These are phyloP conservation scores for Syrrhaptes paradoxus DNA, from an alignment of 2,113 vertebrate genomes.

Conservation along the genomic window DNA sequence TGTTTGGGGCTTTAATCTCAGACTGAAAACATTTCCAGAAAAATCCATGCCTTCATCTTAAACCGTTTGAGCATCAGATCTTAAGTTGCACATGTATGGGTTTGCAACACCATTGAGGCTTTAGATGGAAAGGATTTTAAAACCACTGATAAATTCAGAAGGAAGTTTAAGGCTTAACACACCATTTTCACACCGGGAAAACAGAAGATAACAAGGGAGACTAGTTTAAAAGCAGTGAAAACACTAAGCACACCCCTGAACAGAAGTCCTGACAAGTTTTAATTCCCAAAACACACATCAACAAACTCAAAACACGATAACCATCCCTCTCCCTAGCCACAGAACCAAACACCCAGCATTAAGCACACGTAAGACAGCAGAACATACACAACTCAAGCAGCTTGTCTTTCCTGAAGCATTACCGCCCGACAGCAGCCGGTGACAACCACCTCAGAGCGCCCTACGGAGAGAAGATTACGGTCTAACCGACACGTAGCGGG, in stretches of 20 bases:
- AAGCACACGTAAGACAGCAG: accelerated
- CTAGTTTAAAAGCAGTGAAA: neutral
- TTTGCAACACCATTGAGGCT: neutral
- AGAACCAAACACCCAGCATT: accelerated
- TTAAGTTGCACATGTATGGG: accelerated
- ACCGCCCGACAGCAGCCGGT: accelerated
- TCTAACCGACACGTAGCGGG: neutral
- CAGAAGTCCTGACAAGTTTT: neutral
- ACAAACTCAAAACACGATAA: neutral
- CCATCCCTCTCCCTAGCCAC: neutral
- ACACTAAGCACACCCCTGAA: neutral
- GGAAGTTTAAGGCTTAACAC: neutral
- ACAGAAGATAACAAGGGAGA: accelerated
- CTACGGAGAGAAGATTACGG: accelerated
- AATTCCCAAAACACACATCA: accelerated
- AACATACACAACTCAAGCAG: accelerated
- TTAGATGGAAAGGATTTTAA: neutral
- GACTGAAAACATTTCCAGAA: neutral
- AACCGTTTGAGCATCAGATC: neutral
- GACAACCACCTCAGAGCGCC: neutral
- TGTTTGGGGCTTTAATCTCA: neutral
- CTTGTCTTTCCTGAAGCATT: accelerated
- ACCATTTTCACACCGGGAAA: neutral
- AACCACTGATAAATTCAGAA: neutral
- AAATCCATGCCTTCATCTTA: neutral